Conservation (phyloP, 64 coral and sea anemone species). For the Hydrozoanthus tunicans region DNA sequence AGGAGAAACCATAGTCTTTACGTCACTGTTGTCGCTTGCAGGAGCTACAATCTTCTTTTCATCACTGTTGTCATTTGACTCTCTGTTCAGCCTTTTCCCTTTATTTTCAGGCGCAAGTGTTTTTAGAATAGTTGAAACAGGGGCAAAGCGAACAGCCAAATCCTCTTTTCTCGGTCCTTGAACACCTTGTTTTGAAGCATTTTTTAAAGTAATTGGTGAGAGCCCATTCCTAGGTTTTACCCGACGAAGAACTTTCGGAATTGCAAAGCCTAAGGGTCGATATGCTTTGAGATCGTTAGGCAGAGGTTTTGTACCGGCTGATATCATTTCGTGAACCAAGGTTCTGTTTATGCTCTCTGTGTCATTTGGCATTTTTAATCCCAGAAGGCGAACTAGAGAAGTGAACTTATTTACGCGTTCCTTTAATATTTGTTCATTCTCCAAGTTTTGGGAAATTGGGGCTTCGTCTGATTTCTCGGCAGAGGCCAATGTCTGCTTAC, state of each 20-base stretch:
- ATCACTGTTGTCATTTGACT: not conserved
- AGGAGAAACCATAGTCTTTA: not conserved
- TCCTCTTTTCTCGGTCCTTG: constrained; percentile 1
- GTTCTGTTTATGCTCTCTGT: constrained; percentile 49
- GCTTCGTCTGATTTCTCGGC: not conserved
- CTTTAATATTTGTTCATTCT: not conserved
- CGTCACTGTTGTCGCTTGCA: not conserved
- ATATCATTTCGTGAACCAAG: constrained; percentile 26
- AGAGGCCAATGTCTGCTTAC: not conserved
- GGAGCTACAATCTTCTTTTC: not conserved
- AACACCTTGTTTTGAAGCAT: constrained; percentile 8
- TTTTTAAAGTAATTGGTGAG: not conserved
- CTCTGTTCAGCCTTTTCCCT: constrained; percentile 3
- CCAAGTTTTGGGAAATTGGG: not conserved
- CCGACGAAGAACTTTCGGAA: not conserved
- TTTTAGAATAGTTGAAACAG: not conserved
- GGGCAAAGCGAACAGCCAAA: not conserved
- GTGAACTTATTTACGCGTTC: not conserved
- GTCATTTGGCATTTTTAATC: constrained; percentile 49
- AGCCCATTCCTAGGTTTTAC: not conserved
- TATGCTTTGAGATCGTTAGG: not conserved
- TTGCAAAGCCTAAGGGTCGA: not conserved
- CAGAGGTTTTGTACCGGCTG: not conserved
- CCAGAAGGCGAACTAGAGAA: constrained; percentile 25
- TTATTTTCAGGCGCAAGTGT: not conserved